These are phyloP conservation scores for Pristionchus maxplancki DNA, from an alignment of 2,888 invertebrate species.

Conservation along the genomic window DNA sequence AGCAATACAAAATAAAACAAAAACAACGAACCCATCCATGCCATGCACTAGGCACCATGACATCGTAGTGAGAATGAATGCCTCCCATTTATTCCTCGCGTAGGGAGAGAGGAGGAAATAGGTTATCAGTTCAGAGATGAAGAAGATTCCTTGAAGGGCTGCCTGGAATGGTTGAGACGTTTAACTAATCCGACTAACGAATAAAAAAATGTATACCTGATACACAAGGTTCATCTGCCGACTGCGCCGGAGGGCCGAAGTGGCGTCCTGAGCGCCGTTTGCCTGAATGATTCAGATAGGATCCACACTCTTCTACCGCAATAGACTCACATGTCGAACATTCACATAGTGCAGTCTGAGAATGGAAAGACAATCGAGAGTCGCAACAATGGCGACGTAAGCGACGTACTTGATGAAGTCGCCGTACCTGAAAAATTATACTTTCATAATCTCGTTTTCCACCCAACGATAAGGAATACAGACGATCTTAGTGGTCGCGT, in stretches of 20 bases:
- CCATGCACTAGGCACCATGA: constrained; percentile 58
- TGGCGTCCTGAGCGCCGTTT: background rate
- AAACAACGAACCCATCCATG: constrained; percentile 55
- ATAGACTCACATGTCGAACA: background rate
- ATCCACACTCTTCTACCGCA: background rate
- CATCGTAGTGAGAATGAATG: constrained; percentile 56
- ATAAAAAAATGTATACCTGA: background rate
- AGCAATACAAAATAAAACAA: background rate
- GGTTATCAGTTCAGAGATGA: constrained; percentile 59
- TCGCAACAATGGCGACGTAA: constrained; percentile 32
- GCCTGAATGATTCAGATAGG: background rate
- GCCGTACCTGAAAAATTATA: constrained; percentile 19
- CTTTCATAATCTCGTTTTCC: too few species aligned
- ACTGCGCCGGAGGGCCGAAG: background rate
- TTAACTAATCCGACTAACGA: background rate
- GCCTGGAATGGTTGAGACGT: constrained; percentile 34
- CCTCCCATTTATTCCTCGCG: constrained; percentile 53
- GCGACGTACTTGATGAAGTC: constrained; percentile 49
- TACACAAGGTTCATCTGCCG: constrained; percentile 39
- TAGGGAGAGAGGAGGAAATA: constrained; percentile 57
- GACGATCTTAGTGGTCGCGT: background rate
- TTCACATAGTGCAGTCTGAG: background rate
- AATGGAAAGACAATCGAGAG: constrained; percentile 12
- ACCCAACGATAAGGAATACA: too few species aligned
- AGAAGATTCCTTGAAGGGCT: constrained; percentile 57